Percentiles rank a stretch among this genome's conserved stretches.
Evolutionary conservation across 1,140 invertebrate species (phyloP).

Genomic region (Leptinotarsa lineolata): DNA sequence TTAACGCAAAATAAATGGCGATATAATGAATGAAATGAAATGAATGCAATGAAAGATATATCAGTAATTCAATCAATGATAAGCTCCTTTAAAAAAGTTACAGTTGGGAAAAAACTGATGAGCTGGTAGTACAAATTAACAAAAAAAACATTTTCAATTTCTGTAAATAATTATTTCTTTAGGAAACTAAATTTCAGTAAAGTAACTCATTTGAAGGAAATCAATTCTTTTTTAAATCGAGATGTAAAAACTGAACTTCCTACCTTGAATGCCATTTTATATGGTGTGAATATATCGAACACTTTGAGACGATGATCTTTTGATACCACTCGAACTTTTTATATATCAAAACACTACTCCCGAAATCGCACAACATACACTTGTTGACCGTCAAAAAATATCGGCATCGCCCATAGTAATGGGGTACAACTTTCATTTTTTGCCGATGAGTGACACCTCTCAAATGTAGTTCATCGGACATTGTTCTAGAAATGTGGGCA

Average conservation of each 20-base stretch:
- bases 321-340: not conserved
- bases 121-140: too few relatives aligned
- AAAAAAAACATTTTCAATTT: too few relatives aligned
- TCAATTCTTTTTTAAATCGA: too few relatives aligned
- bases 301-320: not conserved
- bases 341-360: not conserved
- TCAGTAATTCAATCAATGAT: too few relatives aligned
- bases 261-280: conserved; percentile 6
- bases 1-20: too few relatives aligned
- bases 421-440: not conserved
- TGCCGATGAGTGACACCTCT: not conserved
- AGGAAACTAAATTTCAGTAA: not conserved
- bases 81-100: too few relatives aligned
- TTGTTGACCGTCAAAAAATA: too few relatives aligned
- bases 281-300: not conserved
- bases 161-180: too few relatives aligned
- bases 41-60: too few relatives aligned
- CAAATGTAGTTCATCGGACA: not conserved
- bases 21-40: too few relatives aligned
- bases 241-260: not conserved
- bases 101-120: too few relatives aligned
- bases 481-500: not conserved
- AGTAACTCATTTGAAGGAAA: not conserved
- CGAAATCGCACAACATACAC: not conserved
- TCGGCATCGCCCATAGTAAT: too few relatives aligned